Evolutionary conservation across 2,888 invertebrate species (phyloP).

Genomic region (Lasioglossum pauxillum): DNA sequence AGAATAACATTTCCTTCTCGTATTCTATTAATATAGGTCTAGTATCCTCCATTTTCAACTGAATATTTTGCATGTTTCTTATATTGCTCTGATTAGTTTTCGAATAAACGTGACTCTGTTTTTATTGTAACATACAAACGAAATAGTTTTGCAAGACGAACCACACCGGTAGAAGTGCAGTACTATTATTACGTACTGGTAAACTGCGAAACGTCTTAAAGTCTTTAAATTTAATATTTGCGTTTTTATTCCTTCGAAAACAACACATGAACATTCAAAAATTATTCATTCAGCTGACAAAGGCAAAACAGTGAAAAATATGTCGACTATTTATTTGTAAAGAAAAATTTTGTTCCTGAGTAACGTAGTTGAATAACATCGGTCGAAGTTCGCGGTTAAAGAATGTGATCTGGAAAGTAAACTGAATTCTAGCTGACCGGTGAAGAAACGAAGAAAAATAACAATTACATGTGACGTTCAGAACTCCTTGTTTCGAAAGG

Average conservation of each 20-base stretch:
- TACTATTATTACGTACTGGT: background rate
- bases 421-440: background rate
- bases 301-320: background rate
- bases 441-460: background rate
- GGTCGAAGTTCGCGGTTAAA: background rate
- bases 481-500: background rate
- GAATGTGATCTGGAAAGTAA: background rate
- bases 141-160: too few species aligned
- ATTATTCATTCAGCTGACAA: background rate
- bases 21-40: too few species aligned
- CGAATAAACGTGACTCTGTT: too few species aligned
- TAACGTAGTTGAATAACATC: background rate
- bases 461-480: background rate
- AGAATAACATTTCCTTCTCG: too few species aligned
- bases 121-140: too few species aligned
- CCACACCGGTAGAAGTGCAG: too few species aligned
- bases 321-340: background rate
- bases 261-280: background rate
- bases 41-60: too few species aligned
- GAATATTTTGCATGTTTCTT: too few species aligned
- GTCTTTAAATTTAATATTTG: background rate
- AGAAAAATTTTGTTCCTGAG: background rate
- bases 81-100: too few species aligned
- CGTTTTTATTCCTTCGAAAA: background rate
- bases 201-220: background rate